These are phyloP conservation scores for Epistrophe eligans DNA, from an alignment of 2,888 invertebrate genomes.

Conservation along the genomic window DNA sequence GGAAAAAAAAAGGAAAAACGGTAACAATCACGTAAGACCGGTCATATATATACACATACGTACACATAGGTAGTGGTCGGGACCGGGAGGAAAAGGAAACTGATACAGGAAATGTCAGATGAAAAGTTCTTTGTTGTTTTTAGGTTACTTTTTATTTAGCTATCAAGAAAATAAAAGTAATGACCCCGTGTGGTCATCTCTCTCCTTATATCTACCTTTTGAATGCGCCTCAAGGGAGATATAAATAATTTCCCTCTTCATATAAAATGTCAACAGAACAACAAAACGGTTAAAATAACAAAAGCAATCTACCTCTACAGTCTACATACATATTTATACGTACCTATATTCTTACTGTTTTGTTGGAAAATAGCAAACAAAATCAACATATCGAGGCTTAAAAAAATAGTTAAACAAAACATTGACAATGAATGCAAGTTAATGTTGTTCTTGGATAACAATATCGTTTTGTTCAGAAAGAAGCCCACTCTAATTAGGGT, in stretches of 20 bases:
- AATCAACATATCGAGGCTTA: conserved; percentile 8
- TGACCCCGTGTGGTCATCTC: conserved; percentile 19
- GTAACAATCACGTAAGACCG: conserved; percentile 67
- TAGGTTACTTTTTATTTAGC: conserved; percentile 30
- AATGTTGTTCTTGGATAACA: not conserved
- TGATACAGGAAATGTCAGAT: conserved; percentile 68
- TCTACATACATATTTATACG: not conserved
- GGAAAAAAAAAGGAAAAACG: conserved; percentile 28
- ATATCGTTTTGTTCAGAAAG: conserved; percentile 8
- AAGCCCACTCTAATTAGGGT: conserved; percentile 27
- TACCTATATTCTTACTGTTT: not conserved
- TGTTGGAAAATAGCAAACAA: not conserved
- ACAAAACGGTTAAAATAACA: conserved; percentile 25
- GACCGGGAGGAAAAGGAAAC: conserved; percentile 42
- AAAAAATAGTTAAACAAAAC: not conserved
- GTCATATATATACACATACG: not conserved
- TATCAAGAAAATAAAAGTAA: conserved; percentile 38
- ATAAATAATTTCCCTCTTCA: conserved; percentile 20
- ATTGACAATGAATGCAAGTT: not conserved
- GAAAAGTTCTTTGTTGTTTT: conserved; percentile 17
- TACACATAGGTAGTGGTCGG: not conserved
- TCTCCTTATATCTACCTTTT: not conserved
- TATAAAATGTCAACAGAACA: conserved; percentile 29
- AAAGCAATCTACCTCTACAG: conserved; percentile 1
- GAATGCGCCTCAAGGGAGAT: not conserved